Base-by-base conservation (phyloP, 1,140 invertebrate genomes). In the Drosophila persimilis region DNA sequence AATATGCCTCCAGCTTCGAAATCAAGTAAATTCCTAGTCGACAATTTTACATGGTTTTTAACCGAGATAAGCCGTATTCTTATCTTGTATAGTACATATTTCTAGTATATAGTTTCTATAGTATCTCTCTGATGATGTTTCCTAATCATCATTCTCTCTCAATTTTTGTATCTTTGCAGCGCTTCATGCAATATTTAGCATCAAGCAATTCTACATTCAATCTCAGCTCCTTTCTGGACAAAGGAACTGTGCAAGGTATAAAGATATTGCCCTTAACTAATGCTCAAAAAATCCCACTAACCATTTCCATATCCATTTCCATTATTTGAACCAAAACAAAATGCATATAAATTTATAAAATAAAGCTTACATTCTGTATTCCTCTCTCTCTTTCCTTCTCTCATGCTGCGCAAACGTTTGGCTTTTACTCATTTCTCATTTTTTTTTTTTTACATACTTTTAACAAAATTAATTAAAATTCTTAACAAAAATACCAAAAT, bases 121-220 rank as follows among this genome's bases (percentile, higher is more conserved):
- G 20, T 20, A 20, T 20, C 20, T 26, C 24, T 26, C 24, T 26
- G 5, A 26, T 5, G 24, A 26, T 26, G 24, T 26, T 26, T 26
- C 24, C 58, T 44, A n/a, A 15, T 31, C 29, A 31, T 7, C 9
- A 13, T 46, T 29, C 4, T 39, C 7, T 43, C 29, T 53, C 35
- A n/a, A 22, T 54, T 29, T 35, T 8, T 8, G 95, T 41, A 51
- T 48, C 47, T 35, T 96, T 96, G 75, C 95, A 99, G 98, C 95
- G 99, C 92, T 99, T 99, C 92, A 99, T 98, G 91, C 99, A 99
- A 94, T 99, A 99, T 93, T 94, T 99, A 92, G 99, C 99, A 56
- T 99, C 98, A 70, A 99, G 97, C 93, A 99, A 99, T 94, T 99
- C 98, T 92, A 98, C 97, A 83, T 99, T 99, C 94, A 98, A 99